phyloP scores from a whole-genome alignment of 2,113 vertebrate genomes.

The Henicopernis longicauda region DNA sequence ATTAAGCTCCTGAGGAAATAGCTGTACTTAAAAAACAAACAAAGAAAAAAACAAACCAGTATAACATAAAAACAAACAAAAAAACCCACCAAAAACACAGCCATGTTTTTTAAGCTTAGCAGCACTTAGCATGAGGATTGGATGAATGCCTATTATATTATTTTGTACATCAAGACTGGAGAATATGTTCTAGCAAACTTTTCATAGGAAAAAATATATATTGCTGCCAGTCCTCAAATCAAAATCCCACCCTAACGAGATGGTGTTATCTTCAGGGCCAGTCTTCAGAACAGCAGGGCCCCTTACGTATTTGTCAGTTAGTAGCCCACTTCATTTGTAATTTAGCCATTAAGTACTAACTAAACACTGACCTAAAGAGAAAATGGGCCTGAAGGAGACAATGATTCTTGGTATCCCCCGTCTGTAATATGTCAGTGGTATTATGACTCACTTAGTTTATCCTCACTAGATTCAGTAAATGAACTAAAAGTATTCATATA shows the following conservation, averaged over 20 bases:
- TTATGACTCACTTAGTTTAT: background rate
- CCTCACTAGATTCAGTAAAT: background rate
- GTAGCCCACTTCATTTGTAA: background rate
- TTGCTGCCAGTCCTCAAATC: background rate
- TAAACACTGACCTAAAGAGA: background rate
- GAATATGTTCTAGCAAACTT: background rate
- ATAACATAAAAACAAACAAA: background rate
- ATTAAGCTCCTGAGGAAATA: background rate
- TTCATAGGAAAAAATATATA: background rate
- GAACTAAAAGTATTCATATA: background rate
- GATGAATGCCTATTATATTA: background rate
- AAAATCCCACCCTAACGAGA: background rate
- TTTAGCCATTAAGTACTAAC: background rate
- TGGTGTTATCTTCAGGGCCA: fast-evolving
- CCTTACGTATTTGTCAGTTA: background rate
- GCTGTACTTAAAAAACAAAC: background rate
- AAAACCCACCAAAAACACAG: too few species aligned
- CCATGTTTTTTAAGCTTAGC: background rate
- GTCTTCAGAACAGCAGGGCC: background rate
- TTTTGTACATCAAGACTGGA: background rate
- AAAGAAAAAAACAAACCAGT: background rate
- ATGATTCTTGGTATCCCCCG: background rate
- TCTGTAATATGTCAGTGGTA: background rate
- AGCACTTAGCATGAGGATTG: background rate
- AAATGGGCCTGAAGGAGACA: background rate